These are phyloP conservation scores for Pomatorhinus ruficollis DNA, from an alignment of 2,113 vertebrate genomes.

Conservation along the genomic window DNA sequence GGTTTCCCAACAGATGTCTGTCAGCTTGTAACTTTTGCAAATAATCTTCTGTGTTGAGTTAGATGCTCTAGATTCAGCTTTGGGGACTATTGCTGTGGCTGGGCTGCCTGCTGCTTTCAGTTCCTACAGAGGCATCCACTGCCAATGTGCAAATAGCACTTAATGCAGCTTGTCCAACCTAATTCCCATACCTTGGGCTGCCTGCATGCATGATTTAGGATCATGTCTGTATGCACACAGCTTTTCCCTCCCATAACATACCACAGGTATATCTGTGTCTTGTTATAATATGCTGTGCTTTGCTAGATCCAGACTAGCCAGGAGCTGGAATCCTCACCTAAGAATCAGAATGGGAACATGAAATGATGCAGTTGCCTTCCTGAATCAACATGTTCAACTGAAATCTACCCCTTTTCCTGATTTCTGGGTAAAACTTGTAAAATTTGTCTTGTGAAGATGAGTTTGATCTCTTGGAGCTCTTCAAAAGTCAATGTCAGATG, in stretches of 20 bases:
- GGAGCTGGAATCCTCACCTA: background rate
- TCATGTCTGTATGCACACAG: background rate
- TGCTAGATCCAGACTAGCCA: background rate
- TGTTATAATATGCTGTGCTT: background rate
- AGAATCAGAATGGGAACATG: background rate
- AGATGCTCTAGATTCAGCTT: background rate
- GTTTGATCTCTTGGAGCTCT: background rate
- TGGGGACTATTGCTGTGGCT: background rate
- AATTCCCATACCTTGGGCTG: background rate
- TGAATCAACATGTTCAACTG: background rate
- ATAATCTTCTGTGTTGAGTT: background rate
- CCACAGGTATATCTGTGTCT: background rate
- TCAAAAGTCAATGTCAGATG: background rate
- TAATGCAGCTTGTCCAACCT: background rate
- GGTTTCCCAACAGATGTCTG: background rate
- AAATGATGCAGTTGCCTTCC: background rate
- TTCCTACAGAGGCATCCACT: background rate
- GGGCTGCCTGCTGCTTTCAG: background rate
- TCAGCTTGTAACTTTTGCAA: background rate
- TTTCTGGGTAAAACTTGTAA: background rate
- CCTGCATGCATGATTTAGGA: background rate
- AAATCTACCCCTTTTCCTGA: background rate
- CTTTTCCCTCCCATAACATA: background rate
- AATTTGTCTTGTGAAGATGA: background rate
- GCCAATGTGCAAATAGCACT: background rate